Conservation (phyloP, 2,113 vertebrate genomes). For the Paramormyrops kingsleyae region DNA sequence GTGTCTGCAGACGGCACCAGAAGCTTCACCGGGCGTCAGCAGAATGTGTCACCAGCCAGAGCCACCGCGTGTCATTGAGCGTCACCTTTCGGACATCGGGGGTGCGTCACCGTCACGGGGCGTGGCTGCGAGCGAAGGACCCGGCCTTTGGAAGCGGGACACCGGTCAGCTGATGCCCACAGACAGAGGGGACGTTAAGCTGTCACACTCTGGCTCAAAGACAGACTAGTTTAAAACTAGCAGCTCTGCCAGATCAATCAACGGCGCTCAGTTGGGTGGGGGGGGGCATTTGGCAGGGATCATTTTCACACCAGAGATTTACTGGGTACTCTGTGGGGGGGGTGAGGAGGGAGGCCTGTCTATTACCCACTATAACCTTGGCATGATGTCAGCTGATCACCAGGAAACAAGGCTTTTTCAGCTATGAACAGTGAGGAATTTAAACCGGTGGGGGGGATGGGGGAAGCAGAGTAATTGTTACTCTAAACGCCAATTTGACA, state of each 20-base stretch:
- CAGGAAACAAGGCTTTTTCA: not conserved
- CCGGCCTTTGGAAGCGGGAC: not conserved
- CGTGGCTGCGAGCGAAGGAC: not conserved
- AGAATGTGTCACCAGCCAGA: not conserved
- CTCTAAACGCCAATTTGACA: not conserved
- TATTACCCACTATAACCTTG: slow-evolving; percentile 23
- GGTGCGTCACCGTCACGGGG: not conserved
- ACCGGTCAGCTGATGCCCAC: not conserved
- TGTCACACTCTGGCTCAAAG: not conserved
- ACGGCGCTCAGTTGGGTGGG: not conserved
- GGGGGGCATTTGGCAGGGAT: not conserved
- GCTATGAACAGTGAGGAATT: not conserved
- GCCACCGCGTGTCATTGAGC: not conserved
- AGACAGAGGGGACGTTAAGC: not conserved
- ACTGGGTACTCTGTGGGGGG: not conserved
- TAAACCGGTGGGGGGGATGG: not conserved
- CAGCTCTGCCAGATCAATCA: not conserved
- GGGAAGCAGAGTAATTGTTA: not conserved
- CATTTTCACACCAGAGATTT: slow-evolving; percentile 14
- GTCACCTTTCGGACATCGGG: not conserved
- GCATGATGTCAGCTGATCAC: slow-evolving; percentile 5
- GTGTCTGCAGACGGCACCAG: not conserved
- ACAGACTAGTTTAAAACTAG: not conserved
- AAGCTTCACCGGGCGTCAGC: not conserved
- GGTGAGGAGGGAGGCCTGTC: not conserved